Base-by-base conservation (phyloP, 2,888 invertebrate genomes). In the Caenorhabditis doughertyi region DNA sequence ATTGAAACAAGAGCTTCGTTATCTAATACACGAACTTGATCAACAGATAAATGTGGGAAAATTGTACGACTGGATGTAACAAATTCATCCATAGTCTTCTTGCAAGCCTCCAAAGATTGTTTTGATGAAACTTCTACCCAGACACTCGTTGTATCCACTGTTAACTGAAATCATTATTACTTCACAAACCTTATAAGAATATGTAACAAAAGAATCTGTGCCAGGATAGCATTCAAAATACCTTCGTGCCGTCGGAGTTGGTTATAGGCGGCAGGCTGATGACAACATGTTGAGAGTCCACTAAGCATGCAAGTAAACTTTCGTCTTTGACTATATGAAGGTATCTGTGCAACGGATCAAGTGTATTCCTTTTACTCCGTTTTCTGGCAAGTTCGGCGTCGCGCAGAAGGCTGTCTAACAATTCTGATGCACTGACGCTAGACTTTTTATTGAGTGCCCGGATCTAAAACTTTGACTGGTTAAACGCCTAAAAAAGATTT, bases 201-300 rank as follows among this genome's bases (percentile, higher is more conserved):
- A n/a, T n/a, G n/a, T n/a, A n/a, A n/a, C n/a, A n/a, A n/a, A n/a
- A n/a, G n/a, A n/a, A n/a, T n/a, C n/a, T n/a, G n/a, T n/a, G n/a
- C n/a, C n/a, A n/a, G n/a, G 8, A 16, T 5, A 47, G 18, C 18
- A 47, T 4, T 35, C 8, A 13, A 13, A 42, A 18, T 47, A 95
- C 95, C 94, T 96, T 96, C 1, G 95, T 95, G 83, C 94, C 93
- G 68, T 96, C 95, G 76, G 95, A 95, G 92, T 96, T 96, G 23
- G 96, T 96, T 87, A 96, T 95, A 0, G 96, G 96, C 13, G 96
- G 96, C 91, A 96, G 95, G 49, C 96, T 96, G 89, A 96, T 95
- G 1, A 95, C 95, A 9, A 93, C 94, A 1, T 94, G 94, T 13
- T 93, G 93, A 5, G 94, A 92, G 90, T 95, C 95, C 84, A 94